Evolutionary conservation across 2,113 vertebrate species (phyloP), one percentile per base, ranked within the genome.

Genomic region (Sorex fumeus): DNA sequence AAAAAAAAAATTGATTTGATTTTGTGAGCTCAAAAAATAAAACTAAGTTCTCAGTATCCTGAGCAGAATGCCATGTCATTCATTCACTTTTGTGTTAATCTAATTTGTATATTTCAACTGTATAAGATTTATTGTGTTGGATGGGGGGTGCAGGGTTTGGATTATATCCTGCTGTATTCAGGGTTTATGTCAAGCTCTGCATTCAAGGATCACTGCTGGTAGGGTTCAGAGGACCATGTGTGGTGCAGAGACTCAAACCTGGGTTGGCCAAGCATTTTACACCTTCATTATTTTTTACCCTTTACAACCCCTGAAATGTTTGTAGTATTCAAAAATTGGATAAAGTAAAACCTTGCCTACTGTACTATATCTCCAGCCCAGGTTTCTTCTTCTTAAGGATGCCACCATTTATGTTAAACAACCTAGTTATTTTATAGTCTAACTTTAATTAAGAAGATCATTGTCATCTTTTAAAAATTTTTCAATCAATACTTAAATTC

Each of bases 11-110:
- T 43, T 1, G 32, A 36, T 28, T 3, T 87, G 57, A 74, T 47
- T 93, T 79, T 67, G 32, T 70, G 6, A 8, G 67, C n/a, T 90
- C 11, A 57, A 57, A 60, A 60, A 79, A 53, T 83, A 34, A 96
- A 66, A 92, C n/a, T 32, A 18, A 77, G 47, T 45, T 70, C 57
- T 75, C 8, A 50, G 64, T 85, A 23, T 71, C 69, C 28, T 53
- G 32, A 78, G 77, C 25, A 62, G 40, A 45, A 36, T 12, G 27
- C 2, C 25, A 50, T 25, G 57, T 60, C 57, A 60, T 18, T 77
- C 66, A 57, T 43, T 66, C 9, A 6, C n/a, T 88, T 91, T n/a
- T 69, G 15, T 53, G 36, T 83, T 79, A 6, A 70, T 40, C 40
- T 64, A 85, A 79, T 8, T 23, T 74, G 28, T 75, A 7, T 16